Evolutionary conservation across 1,140 invertebrate genomes (phyloP), one percentile per base, ranked within the genome.

Genomic region (Mactra quadrangularis): DNA sequence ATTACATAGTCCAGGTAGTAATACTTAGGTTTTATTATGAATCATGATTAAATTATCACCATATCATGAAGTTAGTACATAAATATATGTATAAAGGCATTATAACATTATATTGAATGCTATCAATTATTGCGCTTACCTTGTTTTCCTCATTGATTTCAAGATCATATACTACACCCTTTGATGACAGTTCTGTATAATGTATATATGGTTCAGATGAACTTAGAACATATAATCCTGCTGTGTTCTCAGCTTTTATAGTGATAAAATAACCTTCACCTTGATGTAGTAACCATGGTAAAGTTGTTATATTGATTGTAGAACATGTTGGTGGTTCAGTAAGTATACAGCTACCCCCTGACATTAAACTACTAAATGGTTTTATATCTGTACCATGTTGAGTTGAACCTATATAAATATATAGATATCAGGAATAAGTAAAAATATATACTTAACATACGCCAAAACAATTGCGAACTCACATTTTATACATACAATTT

Each of bases 221-320:
- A 17, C 47, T 52, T 25, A 53, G 17, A 0, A 60, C 55, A 31
- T 59, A 74, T n/a, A 81, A 45, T 15, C 82, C 82, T 22, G 55
- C 76, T 0, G 71, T 62, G 62, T 86, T 81, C 3, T 13, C 45
- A 11, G 68, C 85, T 29, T 62, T 79, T 11, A 86, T 47, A 33
- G 75, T 72, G 9, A 79, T 64, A 27, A 68, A 78, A 41, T 86
- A 86, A 4, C 31, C 62, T 11, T 84, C 68, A 4, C 38, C n/a
- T 1, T 53, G 41, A 72, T 86, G 85, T 0, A 86, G 66, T 13
- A 57, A 38, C 82, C 82, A 84, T 38, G 78, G 27, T 1, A 81
- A 35, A 3, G 22, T 9, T 7, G 53, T 13, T 22, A 55, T 59
- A 19, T n/a, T 17, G 9, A 86, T 45, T 9, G 71, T 41, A 7